These are phyloP conservation scores for Rhinophrynus dorsalis DNA, from an alignment of 2,797 vertebrate genomes.

Conservation along the genomic window DNA sequence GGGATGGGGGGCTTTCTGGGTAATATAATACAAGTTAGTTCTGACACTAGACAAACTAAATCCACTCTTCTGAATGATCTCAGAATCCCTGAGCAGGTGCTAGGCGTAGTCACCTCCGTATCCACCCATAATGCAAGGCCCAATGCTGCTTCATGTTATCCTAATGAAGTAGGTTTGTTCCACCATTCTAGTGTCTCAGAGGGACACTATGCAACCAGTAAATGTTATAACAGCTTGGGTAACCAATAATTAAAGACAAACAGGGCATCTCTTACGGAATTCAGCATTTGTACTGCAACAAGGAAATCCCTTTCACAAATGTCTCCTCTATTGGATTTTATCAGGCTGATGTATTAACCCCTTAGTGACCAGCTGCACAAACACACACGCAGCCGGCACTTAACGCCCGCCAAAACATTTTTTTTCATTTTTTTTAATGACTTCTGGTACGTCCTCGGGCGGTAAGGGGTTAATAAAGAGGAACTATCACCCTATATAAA, in stretches of 20 bases:
- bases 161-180: conserved; percentile 29
- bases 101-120: conserved; percentile 51
- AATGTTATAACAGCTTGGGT: conserved; percentile 5
- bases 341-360: no score
- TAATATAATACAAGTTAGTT: conserved; percentile 32
- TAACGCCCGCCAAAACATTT: no score
- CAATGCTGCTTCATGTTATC: conserved; percentile 25
- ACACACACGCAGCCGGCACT: no score
- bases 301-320: no score
- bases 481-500: no score
- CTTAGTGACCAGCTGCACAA: no score
- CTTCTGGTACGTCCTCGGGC: no score
- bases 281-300: no score
- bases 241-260: conserved; percentile 1
- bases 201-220: conserved; percentile 1
- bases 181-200: conserved; percentile 3
- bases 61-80: conserved; percentile 32
- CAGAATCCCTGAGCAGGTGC: conserved; percentile 48
- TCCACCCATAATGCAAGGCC: conserved; percentile 49
- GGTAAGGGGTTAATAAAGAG: no score
- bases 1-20: conserved; percentile 26
- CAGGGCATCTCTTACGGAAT: no score
- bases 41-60: conserved; percentile 37
- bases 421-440: no score
- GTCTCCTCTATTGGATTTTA: no score